Conservation (phyloP, 2,797 vertebrate species). For the Enteromius argenteus region DNA sequence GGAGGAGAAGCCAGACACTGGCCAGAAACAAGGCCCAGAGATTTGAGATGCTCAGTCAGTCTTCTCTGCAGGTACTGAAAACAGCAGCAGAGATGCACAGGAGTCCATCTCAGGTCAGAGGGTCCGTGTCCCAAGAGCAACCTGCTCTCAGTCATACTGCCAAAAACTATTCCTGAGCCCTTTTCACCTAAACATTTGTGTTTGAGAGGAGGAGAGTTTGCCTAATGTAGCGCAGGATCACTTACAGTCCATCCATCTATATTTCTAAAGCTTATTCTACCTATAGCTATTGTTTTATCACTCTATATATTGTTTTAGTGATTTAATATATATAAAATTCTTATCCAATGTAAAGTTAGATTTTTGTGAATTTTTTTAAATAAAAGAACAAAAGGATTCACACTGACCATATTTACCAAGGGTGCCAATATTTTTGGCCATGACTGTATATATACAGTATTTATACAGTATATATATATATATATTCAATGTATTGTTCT, state of each 20-base stretch:
- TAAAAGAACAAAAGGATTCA: too few species aligned
- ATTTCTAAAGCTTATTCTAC: background rate
- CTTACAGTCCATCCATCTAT: background rate
- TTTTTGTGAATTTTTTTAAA: too few species aligned
- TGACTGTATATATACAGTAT: background rate
- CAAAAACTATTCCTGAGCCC: background rate
- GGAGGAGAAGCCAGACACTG: slow-evolving; percentile 38
- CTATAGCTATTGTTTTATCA: background rate
- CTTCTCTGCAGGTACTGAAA: slow-evolving; percentile 46
- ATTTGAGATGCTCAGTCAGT: slow-evolving; percentile 58
- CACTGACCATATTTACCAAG: too few species aligned
- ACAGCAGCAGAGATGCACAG: slow-evolving; percentile 15
- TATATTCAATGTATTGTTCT: background rate
- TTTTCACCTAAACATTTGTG: slow-evolving; percentile 14
- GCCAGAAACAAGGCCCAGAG: slow-evolving; percentile 55
- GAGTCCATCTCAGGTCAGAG: slow-evolving; percentile 46
- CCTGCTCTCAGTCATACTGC: background rate
- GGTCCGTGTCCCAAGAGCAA: slow-evolving; percentile 25
- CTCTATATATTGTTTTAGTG: background rate
- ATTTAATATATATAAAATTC: too few species aligned
- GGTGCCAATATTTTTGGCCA: too few species aligned
- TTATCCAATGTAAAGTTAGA: too few species aligned
- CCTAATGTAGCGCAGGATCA: background rate
- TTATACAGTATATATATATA: too few species aligned
- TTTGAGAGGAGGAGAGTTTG: slow-evolving; percentile 14